A percentile compares a stretch with the other conserved stretches of the same genome.
phyloP scores from a whole-genome alignment of 2,888 invertebrate species.

The Brenthis daphne region DNA sequence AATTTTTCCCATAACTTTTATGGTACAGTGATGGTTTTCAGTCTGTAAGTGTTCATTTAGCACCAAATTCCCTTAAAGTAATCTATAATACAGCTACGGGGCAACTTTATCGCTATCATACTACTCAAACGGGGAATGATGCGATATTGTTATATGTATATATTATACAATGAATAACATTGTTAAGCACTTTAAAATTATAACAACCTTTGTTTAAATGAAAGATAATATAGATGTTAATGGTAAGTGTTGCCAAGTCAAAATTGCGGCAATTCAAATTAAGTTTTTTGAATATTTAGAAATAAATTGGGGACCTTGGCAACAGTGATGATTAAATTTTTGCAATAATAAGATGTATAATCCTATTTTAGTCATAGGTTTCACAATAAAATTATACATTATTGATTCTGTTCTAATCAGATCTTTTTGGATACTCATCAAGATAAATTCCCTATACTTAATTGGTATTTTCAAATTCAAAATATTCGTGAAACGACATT shows the following conservation, averaged over 20 bases:
- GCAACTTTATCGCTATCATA: slow-evolving; percentile 61
- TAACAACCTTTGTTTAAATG: slow-evolving; percentile 6
- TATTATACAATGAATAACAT: slow-evolving; percentile 7
- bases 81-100: slow-evolving; percentile 54
- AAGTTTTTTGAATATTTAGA: too few species aligned
- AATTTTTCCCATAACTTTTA: slow-evolving; percentile 29
- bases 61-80: slow-evolving; percentile 69
- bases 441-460: background rate
- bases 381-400: background rate
- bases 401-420: slow-evolving; percentile 11
- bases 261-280: too few species aligned
- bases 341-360: too few species aligned
- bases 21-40: slow-evolving; percentile 64
- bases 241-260: too few species aligned
- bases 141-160: slow-evolving; percentile 52
- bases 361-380: background rate
- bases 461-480: too few species aligned
- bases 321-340: too few species aligned
- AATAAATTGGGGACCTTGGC: too few species aligned
- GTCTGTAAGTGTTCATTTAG: slow-evolving; percentile 67
- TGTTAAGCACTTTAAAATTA: background rate
- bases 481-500: too few species aligned
- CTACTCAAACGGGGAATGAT: slow-evolving; percentile 72
- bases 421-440: background rate
- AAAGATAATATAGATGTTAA: too few species aligned